These are phyloP conservation scores for Tenthredo distinguenda DNA, from an alignment of 2,888 invertebrate species.

Conservation along the genomic window DNA sequence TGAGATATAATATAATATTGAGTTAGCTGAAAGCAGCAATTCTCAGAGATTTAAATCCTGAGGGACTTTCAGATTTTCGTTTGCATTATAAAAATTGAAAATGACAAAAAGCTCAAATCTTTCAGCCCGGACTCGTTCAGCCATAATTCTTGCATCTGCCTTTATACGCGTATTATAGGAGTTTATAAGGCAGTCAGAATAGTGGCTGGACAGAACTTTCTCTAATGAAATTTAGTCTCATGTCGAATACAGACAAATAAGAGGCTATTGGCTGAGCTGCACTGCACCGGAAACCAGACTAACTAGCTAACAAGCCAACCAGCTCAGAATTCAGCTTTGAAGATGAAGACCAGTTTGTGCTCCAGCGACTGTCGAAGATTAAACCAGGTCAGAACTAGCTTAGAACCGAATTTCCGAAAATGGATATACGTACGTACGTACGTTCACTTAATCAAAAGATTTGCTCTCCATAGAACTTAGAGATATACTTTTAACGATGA, in stretches of 20 bases:
- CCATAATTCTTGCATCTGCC: background rate
- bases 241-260: conserved; percentile 13
- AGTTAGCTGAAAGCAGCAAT: too few species aligned
- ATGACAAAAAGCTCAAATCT: background rate
- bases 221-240: conserved; percentile 30
- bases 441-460: background rate
- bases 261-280: background rate
- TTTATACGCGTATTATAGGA: background rate
- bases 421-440: background rate
- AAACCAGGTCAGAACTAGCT: conserved; percentile 10
- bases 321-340: conserved; percentile 18
- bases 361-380: background rate
- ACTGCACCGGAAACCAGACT: background rate
- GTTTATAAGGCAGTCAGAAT: background rate
- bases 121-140: background rate
- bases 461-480: background rate
- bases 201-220: background rate
- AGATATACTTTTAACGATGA: background rate
- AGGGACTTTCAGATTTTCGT: too few species aligned
- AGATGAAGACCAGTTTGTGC: conserved; percentile 1
- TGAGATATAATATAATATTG: too few species aligned
- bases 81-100: background rate
- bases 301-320: conserved; percentile 17
- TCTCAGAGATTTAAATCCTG: too few species aligned
- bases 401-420: background rate